phyloP scores from a whole-genome alignment of 2,888 invertebrate genomes.

The Carterocephalus palaemon region DNA sequence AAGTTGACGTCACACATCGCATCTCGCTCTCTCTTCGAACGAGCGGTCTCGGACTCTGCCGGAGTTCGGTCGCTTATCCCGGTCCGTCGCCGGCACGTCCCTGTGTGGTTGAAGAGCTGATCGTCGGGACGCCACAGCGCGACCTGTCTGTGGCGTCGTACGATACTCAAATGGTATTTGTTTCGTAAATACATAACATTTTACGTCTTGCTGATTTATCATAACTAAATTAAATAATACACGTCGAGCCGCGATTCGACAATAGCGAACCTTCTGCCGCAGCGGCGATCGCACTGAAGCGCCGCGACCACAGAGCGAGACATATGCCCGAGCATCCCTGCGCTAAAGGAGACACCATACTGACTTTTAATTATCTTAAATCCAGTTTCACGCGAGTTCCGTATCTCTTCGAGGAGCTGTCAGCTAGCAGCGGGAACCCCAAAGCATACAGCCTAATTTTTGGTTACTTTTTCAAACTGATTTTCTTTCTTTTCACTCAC shows the following conservation, averaged over 20 bases:
- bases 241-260: no score
- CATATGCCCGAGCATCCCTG: no score
- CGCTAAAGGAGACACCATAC: no score
- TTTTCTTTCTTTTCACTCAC: conserved; percentile 42
- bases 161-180: background rate
- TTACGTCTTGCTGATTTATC: no score
- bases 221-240: no score
- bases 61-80: conserved; percentile 11
- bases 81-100: conserved; percentile 30
- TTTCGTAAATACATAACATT: background rate
- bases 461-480: conserved; percentile 31
- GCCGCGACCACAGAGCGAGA: no score
- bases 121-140: conserved; percentile 1
- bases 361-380: no score
- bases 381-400: no score
- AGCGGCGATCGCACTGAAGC: no score
- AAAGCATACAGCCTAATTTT: conserved; percentile 23
- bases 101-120: conserved; percentile 43
- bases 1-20: background rate
- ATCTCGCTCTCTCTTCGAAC: conserved; percentile 30
- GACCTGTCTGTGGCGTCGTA: background rate
- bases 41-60: conserved; percentile 13
- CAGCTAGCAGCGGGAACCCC: background rate
- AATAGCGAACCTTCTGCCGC: no score
- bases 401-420: no score